These are phyloP conservation scores for Tachina grossa DNA, from an alignment of 2,888 invertebrate species.

Conservation along the genomic window DNA sequence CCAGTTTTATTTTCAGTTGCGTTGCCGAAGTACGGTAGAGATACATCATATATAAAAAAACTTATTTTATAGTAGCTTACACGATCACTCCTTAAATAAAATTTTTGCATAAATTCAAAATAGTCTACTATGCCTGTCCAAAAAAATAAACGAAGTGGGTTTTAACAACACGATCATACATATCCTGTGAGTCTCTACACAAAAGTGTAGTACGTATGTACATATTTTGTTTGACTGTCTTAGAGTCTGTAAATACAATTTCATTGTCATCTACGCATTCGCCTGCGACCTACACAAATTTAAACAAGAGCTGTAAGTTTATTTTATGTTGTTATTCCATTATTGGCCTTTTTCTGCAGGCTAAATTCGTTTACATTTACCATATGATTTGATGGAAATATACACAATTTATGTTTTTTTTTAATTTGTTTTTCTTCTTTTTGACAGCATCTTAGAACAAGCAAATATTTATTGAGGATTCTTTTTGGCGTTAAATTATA, in stretches of 20 bases:
- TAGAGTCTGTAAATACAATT: conserved; percentile 31
- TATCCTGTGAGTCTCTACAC: conserved; percentile 30
- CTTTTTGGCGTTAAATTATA: conserved; percentile 41
- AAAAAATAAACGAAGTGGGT: conserved; percentile 5
- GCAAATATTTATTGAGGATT: conserved; percentile 52
- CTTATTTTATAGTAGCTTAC: background rate
- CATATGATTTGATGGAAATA: background rate
- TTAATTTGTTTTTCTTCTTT: background rate
- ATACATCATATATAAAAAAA: background rate
- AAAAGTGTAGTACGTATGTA: background rate
- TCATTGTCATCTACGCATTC: conserved; percentile 67
- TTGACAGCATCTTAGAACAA: background rate
- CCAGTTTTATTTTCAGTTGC: background rate
- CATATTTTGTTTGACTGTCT: conserved; percentile 3
- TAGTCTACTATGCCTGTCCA: background rate
- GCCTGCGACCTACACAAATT: conserved; percentile 60
- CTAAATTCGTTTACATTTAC: conserved; percentile 50
- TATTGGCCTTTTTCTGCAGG: conserved; percentile 40
- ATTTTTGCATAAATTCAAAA: background rate
- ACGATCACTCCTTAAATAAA: background rate
- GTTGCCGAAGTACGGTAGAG: background rate
- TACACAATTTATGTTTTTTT: background rate
- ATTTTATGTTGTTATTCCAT: background rate
- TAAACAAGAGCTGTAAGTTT: conserved; percentile 43
- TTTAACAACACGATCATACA: conserved; percentile 1